Conservation (phyloP, 92 coral and sea anemone species). For the Umimayanthus kanabou region DNA sequence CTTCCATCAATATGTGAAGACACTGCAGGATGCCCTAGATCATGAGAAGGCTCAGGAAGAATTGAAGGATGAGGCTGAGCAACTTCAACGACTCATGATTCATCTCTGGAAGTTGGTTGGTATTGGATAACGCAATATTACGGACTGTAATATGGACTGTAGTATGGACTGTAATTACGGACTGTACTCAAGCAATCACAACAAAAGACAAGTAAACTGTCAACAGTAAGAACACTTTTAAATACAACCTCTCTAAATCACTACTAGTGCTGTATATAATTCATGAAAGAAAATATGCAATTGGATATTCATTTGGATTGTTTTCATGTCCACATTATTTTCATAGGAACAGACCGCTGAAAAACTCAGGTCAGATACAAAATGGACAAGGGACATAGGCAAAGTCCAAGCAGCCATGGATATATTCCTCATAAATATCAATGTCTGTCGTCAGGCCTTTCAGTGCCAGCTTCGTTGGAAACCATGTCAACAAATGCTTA, state of each 20-base stretch:
- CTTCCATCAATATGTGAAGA: no score
- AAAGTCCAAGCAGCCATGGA: conserved; percentile 3
- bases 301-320: background rate
- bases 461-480: conserved; percentile 34
- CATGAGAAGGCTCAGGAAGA: no score
- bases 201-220: background rate
- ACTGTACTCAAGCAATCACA: no score
- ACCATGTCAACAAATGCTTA: conserved; percentile 22
- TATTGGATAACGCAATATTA: no score
- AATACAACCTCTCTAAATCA: background rate
- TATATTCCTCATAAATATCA: background rate
- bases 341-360: background rate
- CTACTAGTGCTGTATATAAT: background rate
- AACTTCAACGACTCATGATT: no score
- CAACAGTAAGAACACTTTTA: background rate
- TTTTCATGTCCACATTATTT: no score
- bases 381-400: background rate
- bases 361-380: background rate
- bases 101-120: no score
- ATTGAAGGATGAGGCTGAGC: no score
- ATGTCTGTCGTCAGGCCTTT: conserved; percentile 26
- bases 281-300: background rate
- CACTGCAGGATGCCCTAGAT: no score
- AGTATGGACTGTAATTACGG: no score
- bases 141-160: no score